phyloP scores from a whole-genome alignment of 2,888 invertebrate species.

The Toxonevra muliebris region DNA sequence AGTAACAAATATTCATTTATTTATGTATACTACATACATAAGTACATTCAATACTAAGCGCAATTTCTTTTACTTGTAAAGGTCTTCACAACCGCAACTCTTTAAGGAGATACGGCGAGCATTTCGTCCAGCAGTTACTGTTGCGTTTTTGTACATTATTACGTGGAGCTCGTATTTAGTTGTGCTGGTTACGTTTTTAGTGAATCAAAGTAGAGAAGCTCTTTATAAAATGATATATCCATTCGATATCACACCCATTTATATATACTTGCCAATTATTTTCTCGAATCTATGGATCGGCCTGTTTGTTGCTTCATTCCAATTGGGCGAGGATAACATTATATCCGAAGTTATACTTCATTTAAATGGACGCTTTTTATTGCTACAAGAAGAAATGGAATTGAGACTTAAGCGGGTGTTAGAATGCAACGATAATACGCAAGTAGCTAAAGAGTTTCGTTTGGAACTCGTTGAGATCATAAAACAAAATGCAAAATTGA shows the following conservation, averaged over 20 bases:
- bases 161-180: conserved; percentile 41
- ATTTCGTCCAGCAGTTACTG: conserved; percentile 31
- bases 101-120: conserved; percentile 41
- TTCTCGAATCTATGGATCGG: conserved; percentile 48
- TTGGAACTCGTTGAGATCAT: conserved; percentile 40
- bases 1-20: too few relatives aligned
- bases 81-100: conserved; percentile 35
- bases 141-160: conserved; percentile 37
- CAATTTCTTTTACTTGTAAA: too few relatives aligned
- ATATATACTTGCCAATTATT: conserved; percentile 43
- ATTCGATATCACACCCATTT: conserved; percentile 35
- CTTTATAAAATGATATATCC: conserved; percentile 36
- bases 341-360: conserved; percentile 50
- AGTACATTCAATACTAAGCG: too few relatives aligned
- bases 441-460: conserved; percentile 44
- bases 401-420: conserved; percentile 39
- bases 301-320: conserved; percentile 41
- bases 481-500: conserved; percentile 43
- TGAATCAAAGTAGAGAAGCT: conserved; percentile 33
- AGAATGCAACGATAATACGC: neutral
- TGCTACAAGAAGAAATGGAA: conserved; percentile 47
- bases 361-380: conserved; percentile 49
- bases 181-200: conserved; percentile 39
- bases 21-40: too few relatives aligned
- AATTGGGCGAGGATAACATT: conserved; percentile 50